These are phyloP conservation scores for Apistogramma diplotaenia DNA, from an alignment of 2,113 vertebrate species.

Conservation along the genomic window DNA sequence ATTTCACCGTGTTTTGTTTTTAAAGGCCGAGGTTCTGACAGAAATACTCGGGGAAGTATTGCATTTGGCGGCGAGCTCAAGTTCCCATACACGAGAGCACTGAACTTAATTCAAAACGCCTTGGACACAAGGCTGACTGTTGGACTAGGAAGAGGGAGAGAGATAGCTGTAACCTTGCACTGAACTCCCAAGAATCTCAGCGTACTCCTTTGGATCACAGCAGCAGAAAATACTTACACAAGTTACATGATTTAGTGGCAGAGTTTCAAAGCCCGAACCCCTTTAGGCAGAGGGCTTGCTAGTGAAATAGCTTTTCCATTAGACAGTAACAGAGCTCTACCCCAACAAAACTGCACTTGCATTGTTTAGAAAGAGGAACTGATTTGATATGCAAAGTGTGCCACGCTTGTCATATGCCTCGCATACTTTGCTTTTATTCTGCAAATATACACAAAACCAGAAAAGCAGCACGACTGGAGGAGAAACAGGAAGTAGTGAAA, in stretches of 20 bases:
- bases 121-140: slow-evolving; percentile 75
- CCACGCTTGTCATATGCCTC: neutral
- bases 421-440: slow-evolving; percentile 4
- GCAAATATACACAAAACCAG: neutral
- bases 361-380: slow-evolving; percentile 14
- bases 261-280: slow-evolving; percentile 62
- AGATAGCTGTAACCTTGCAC: slow-evolving; percentile 75
- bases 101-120: slow-evolving; percentile 73
- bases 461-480: neutral
- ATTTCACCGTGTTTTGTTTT: slow-evolving; percentile 77
- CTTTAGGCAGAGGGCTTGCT: slow-evolving; percentile 23
- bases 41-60: slow-evolving; percentile 81
- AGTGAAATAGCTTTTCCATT: slow-evolving; percentile 43
- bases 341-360: slow-evolving; percentile 16
- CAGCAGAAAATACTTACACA: slow-evolving; percentile 70
- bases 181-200: slow-evolving; percentile 78
- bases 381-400: slow-evolving; percentile 57
- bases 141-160: slow-evolving; percentile 70
- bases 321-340: slow-evolving; percentile 27
- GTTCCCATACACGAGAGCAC: slow-evolving; percentile 77
- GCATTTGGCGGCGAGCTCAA: slow-evolving; percentile 74
- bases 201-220: slow-evolving; percentile 62
- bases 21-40: slow-evolving; percentile 75
- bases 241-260: slow-evolving; percentile 73
- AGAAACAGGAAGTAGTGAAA: neutral